Conservation (phyloP, 2,113 vertebrate genomes). For the Cavia porcellus region DNA sequence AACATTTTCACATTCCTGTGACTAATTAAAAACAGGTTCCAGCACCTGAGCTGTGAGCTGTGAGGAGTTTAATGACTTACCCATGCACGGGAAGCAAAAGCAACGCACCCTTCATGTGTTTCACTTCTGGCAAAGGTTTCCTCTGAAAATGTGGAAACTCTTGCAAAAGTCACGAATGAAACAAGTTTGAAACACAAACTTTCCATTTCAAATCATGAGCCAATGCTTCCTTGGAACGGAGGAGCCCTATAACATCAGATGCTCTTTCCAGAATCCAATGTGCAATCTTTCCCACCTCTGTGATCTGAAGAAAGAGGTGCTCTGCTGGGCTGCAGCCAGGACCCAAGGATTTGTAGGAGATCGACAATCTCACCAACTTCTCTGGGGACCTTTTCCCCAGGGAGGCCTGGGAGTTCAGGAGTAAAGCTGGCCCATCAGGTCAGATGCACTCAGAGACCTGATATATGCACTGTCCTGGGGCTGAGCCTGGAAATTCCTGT, state of each 20-base stretch:
- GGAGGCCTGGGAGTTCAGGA: background rate
- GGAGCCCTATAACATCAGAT: background rate
- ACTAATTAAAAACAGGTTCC: background rate
- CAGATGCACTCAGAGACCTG: no score
- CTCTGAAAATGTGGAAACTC: conserved; percentile 67
- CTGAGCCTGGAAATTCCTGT: background rate
- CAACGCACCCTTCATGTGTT: background rate
- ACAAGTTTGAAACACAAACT: background rate
- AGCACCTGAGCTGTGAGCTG: conserved; percentile 15
- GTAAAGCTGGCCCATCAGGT: background rate
- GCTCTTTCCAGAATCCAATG: background rate
- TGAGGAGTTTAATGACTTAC: background rate
- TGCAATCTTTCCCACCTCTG: background rate
- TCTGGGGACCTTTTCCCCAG: background rate
- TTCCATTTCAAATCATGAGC: conserved; percentile 44
- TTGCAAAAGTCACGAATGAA: conserved; percentile 70
- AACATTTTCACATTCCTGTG: background rate
- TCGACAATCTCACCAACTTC: background rate
- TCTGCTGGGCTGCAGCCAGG: background rate
- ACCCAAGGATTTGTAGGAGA: background rate
- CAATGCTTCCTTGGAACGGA: conserved; percentile 20
- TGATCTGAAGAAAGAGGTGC: background rate
- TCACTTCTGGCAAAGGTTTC: conserved; percentile 40
- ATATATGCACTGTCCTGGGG: no score
- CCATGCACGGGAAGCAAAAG: background rate